These are phyloP conservation scores for Penaeus japonicus DNA, from an alignment of 1,140 invertebrate genomes.

Conservation along the genomic window DNA sequence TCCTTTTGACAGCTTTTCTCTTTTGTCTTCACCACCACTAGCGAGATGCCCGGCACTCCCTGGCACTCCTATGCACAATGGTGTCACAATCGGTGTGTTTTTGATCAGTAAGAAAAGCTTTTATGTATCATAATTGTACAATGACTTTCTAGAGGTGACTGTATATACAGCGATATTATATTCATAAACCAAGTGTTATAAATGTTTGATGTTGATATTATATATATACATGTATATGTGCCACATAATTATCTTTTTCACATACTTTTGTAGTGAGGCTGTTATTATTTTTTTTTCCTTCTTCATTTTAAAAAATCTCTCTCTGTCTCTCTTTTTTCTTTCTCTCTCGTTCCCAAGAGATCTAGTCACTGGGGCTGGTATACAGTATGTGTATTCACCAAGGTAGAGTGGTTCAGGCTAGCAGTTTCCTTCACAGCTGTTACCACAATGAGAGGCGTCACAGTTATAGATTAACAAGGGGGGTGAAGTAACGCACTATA, in stretches of 20 bases:
- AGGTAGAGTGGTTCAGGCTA: neutral
- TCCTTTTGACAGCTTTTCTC: neutral
- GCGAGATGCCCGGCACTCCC: neutral
- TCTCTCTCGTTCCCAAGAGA: slow-evolving; percentile 35
- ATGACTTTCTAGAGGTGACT: slow-evolving; percentile 33
- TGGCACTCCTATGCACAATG: neutral
- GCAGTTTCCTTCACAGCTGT: neutral
- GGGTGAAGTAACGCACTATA: no score
- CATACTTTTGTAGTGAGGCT: slow-evolving; percentile 37
- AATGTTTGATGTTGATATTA: slow-evolving; percentile 49
- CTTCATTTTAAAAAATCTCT: no score
- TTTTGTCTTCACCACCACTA: slow-evolving; percentile 15
- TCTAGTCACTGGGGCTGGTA: slow-evolving; percentile 45
- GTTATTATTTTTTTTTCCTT: slow-evolving; percentile 1
- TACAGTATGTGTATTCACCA: neutral
- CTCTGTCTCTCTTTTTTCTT: no score
- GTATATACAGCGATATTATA: slow-evolving; percentile 46
- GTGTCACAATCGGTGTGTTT: slow-evolving; percentile 19
- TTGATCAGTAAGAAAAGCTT: slow-evolving; percentile 32
- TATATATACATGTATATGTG: slow-evolving; percentile 36
- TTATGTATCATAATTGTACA: slow-evolving; percentile 39
- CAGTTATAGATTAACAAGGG: neutral
- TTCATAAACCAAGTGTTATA: slow-evolving; percentile 42
- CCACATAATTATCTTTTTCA: slow-evolving; percentile 46
- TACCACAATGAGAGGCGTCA: neutral